Evolutionary conservation across 2,888 invertebrate genomes (phyloP), one percentile per base, ranked within the genome.

Genomic region (Priocnemis perturbator): DNA sequence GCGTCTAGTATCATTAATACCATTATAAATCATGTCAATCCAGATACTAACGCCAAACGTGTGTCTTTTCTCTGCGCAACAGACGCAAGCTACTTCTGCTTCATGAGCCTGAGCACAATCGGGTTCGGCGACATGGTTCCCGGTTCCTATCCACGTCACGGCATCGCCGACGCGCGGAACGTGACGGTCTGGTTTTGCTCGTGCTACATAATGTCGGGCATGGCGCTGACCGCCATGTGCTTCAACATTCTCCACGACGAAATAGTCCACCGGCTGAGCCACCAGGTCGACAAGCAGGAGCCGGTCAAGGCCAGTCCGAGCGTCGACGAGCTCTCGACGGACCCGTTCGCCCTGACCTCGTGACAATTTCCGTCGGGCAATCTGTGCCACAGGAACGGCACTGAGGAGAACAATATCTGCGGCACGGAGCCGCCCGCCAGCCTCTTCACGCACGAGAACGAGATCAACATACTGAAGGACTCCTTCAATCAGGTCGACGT

Each of bases 61-160:
- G n/a, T n/a, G n/a, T 9, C 7, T 11, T 26, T 11, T 37, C 11
- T 37, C 37, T 11, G 7, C 37, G 14, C 2, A 37, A n/a, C 79
- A 92, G 92, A 89, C 71, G 88, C 88, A 26, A 87, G 87, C 85
- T 98, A 96, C 90, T 98, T 98, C 90, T 98, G 97, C 90, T 98
- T 98, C 90, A 97, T 98, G 94, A 96, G 97, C 79, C 91, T 98
- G 85, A 97, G 96, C 84, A 97, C 97, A 17, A 97, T 96, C 85
- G 97, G 97, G 44, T 97, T 97, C 81, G 96, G 96, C 71, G 96
- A 96, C 86, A 93, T 96, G 90, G 92, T 96, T 77, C 96, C 96
- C 60, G 95, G 95, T 37, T 88, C 91, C 89, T 88, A 92, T 89
- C 87, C 92, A 83, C 87, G 91, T 89, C 79, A 90, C 89, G 87